Evolutionary conservation across 2,888 invertebrate species (phyloP).

Genomic region (Halocaridina rubra): DNA sequence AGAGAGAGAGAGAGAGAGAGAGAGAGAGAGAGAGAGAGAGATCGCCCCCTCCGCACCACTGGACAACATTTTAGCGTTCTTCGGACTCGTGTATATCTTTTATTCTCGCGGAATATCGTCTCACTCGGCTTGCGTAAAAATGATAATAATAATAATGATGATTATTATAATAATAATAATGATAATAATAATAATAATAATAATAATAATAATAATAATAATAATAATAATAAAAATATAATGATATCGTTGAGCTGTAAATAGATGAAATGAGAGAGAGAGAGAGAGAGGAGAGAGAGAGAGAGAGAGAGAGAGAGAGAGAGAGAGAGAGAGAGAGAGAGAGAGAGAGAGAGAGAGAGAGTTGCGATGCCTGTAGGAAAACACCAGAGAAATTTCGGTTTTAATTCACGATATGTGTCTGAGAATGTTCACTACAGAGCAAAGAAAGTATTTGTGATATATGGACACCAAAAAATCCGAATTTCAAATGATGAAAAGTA

Average conservation of each 20-base stretch:
- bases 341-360: background rate
- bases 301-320: background rate
- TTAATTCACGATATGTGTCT: too few relatives aligned
- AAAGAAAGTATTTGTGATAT: too few relatives aligned
- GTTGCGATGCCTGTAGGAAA: background rate
- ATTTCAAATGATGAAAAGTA: too few relatives aligned
- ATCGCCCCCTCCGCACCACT: background rate
- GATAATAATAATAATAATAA: background rate
- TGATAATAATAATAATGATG: too few relatives aligned
- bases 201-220: background rate
- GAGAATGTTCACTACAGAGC: too few relatives aligned
- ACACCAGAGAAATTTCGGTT: too few relatives aligned
- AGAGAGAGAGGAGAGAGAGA: background rate
- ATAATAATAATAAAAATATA: background rate
- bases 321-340: background rate
- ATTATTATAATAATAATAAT: too few relatives aligned
- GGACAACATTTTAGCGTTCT: slow-evolving; percentile 1
- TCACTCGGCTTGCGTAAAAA: too few relatives aligned
- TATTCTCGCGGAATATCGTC: too few relatives aligned
- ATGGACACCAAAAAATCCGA: too few relatives aligned
- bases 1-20: slow-evolving; percentile 7
- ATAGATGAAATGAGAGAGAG: background rate
- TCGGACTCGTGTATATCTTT: too few relatives aligned
- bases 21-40: slow-evolving; percentile 3
- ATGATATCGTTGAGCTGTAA: background rate